A percentile compares a stretch with the other conserved stretches of the same genome.
Conservation (phyloP, 2,113 vertebrate species). For the Callorhinus ursinus region DNA sequence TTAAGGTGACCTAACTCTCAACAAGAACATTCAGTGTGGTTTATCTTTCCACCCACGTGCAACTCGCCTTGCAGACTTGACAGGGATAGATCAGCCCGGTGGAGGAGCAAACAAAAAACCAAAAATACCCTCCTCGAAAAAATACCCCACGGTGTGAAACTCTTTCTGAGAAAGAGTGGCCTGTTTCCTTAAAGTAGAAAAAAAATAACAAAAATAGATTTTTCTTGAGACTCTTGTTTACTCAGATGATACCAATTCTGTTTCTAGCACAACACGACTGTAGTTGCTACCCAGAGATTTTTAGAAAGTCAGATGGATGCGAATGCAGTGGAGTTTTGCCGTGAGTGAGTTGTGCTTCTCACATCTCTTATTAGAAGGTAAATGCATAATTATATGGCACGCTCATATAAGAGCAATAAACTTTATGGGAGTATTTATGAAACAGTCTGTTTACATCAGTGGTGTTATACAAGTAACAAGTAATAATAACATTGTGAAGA, state of each 20-base stretch:
- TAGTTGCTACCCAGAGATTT: slow-evolving; percentile 48
- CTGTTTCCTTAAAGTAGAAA: slow-evolving; percentile 67
- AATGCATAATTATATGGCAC: slow-evolving; percentile 60
- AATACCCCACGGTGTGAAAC: slow-evolving; percentile 66
- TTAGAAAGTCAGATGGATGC: slow-evolving; percentile 51
- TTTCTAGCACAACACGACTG: neutral
- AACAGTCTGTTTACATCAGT: slow-evolving; percentile 67
- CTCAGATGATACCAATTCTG: slow-evolving; percentile 35
- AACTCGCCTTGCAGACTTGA: slow-evolving; percentile 52
- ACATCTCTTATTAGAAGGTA: slow-evolving; percentile 55
- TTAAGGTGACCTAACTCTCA: slow-evolving; percentile 59
- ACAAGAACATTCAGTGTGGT: slow-evolving; percentile 75
- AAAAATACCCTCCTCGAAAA: slow-evolving; percentile 66
- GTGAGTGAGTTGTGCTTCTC: slow-evolving; percentile 52
- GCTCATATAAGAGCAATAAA: slow-evolving; percentile 53
- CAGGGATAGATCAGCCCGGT: slow-evolving; percentile 66
- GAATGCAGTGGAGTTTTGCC: neutral
- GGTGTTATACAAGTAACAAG: slow-evolving; percentile 60
- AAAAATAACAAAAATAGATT: slow-evolving; percentile 68
- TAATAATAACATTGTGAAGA: slow-evolving; percentile 81
- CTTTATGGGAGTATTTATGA: slow-evolving; percentile 73
- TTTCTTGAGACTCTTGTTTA: slow-evolving; percentile 61
- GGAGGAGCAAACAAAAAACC: slow-evolving; percentile 66
- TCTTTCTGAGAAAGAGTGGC: slow-evolving; percentile 79
- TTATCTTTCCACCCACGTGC: slow-evolving; percentile 81